Conservation (phyloP, 2,797 vertebrate species). For the Acanthornis magna region DNA sequence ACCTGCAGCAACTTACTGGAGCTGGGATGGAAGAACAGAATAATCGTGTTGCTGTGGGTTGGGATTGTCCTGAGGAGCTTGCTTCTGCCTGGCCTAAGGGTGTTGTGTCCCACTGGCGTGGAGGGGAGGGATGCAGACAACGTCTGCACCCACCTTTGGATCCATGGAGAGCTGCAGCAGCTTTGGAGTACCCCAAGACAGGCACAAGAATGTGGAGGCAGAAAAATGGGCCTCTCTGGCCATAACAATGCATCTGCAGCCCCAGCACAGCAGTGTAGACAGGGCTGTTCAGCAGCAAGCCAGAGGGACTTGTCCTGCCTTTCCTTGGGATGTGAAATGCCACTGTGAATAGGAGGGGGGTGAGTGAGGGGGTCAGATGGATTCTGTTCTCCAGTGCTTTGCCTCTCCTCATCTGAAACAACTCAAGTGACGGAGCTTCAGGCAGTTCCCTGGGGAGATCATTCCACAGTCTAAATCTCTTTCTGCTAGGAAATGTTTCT, state of each 20-base stretch:
- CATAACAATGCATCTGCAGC: not conserved
- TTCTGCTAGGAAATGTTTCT: constrained; percentile 47
- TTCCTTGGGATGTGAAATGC: not conserved
- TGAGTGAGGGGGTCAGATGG: not conserved
- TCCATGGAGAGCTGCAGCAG: not conserved
- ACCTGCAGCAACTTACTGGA: not conserved
- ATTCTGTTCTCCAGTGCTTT: not conserved
- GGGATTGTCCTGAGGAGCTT: not conserved
- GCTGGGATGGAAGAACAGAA: not conserved
- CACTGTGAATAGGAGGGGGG: not conserved
- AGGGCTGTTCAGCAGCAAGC: not conserved
- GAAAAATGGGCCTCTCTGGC: not conserved
- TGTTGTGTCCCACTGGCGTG: not conserved
- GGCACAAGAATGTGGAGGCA: not conserved
- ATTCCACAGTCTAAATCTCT: constrained; percentile 48
- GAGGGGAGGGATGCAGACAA: not conserved
- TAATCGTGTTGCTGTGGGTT: not conserved
- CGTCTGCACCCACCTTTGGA: not conserved
- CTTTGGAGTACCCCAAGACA: not conserved
- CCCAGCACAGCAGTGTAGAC: not conserved
- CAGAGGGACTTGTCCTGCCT: not conserved
- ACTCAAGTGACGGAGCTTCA: constrained; percentile 24
- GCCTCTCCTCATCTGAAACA: constrained; percentile 16
- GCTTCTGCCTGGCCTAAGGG: not conserved
- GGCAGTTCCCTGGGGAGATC: constrained; percentile 34